Percentiles rank a stretch among this genome's conserved stretches.
Conservation (phyloP, 2,113 vertebrate genomes). For the Microcebus tavaratra region DNA sequence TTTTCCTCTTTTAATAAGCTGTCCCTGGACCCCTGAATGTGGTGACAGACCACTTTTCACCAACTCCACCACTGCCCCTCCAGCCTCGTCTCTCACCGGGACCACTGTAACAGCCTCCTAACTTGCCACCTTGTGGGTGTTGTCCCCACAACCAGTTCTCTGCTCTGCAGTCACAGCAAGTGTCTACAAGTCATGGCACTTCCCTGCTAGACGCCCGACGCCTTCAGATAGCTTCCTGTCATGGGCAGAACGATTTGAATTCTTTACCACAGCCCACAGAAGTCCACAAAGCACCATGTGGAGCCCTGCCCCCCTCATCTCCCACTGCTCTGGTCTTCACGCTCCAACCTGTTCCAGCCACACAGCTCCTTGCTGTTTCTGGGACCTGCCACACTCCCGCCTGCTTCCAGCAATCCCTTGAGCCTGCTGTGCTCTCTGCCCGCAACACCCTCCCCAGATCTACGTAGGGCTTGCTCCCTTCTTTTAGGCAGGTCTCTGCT, state of each 20-base stretch:
- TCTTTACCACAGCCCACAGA: neutral
- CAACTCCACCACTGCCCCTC: neutral
- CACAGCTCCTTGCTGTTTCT: neutral
- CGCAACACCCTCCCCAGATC: neutral
- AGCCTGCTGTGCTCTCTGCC: neutral
- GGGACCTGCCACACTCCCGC: neutral
- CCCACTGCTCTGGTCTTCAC: neutral
- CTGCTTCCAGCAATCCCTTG: neutral
- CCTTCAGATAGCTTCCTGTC: neutral
- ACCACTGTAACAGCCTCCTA: neutral
- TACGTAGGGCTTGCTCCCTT: neutral
- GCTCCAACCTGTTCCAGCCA: neutral
- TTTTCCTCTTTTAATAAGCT: neutral
- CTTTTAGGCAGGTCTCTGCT: neutral
- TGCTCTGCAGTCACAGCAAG: neutral
- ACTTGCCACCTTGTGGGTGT: too few species aligned
- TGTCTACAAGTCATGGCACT: accelerated
- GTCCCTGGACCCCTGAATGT: neutral
- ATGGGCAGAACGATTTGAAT: neutral
- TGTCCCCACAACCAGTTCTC: neutral
- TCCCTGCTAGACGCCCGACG: neutral
- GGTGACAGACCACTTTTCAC: neutral
- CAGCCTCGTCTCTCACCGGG: neutral
- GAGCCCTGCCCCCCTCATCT: neutral
- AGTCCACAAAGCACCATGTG: neutral